Conservation (phyloP, 64 coral and sea anemone genomes). For the Hydrozoanthus tunicans region DNA sequence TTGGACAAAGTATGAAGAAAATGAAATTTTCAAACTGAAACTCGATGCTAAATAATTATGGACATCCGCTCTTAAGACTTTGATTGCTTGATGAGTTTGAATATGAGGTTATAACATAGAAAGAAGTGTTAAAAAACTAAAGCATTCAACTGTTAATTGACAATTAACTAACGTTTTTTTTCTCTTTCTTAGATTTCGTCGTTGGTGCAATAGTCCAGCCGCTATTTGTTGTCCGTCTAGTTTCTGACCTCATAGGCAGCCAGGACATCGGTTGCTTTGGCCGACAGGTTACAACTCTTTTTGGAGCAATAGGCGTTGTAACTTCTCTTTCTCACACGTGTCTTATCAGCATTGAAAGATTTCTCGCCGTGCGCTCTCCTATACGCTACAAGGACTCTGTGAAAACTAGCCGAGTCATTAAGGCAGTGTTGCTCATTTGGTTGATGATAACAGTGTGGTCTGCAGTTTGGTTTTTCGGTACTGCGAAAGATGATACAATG, state of each 20-base stretch:
- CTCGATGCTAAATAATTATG: no score
- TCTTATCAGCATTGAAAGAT: slow-evolving; percentile 3
- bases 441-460: neutral
- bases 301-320: neutral
- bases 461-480: neutral
- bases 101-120: no score
- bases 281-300: neutral
- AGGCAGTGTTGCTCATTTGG: neutral
- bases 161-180: no score
- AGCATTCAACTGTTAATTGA: no score
- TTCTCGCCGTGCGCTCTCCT: neutral
- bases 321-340: neutral
- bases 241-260: neutral
- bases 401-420: neutral
- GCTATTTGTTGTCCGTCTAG: no score
- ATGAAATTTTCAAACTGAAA: no score
- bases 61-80: no score
- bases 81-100: no score
- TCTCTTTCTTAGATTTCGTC: no score
- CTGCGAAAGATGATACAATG: neutral
- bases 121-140: no score
- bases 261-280: neutral
- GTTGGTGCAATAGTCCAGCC: no score
- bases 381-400: neutral
- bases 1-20: no score